Percentiles rank a stretch among this genome's conserved stretches.
Evolutionary conservation across 2,888 invertebrate species (phyloP).

Genomic region (Hymenopus coronatus): DNA sequence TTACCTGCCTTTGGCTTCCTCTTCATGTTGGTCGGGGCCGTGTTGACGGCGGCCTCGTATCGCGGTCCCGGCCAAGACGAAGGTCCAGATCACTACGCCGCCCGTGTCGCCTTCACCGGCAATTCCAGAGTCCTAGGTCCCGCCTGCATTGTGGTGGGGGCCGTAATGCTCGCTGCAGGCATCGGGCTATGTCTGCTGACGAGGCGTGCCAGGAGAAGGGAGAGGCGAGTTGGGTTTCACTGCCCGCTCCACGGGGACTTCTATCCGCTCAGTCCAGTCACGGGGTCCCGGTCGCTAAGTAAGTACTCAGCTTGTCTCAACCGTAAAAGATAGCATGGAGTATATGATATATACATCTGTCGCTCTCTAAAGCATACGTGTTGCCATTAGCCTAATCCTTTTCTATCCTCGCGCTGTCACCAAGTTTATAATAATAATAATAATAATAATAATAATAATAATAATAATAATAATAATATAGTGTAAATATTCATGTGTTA

Average conservation of each 20-base stretch:
- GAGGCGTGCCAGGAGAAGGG: slow-evolving; percentile 62
- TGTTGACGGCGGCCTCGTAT: slow-evolving; percentile 55
- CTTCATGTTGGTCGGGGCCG: slow-evolving; percentile 71
- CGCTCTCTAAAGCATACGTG: too few species aligned
- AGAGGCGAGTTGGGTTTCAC: slow-evolving; percentile 70
- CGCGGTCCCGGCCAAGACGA: slow-evolving; percentile 67
- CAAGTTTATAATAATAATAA: too few species aligned
- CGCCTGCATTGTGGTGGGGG: slow-evolving; percentile 71
- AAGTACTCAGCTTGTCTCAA: background rate
- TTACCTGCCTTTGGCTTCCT: slow-evolving; percentile 74
- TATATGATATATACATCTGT: too few species aligned
- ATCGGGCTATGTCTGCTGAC: slow-evolving; percentile 65
- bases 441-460: too few species aligned
- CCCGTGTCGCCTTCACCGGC: slow-evolving; percentile 69
- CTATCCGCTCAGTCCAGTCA: slow-evolving; percentile 68
- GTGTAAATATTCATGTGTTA: too few species aligned
- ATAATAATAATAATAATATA: too few species aligned
- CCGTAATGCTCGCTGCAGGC: slow-evolving; percentile 66
- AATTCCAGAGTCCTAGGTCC: slow-evolving; percentile 71
- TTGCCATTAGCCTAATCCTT: too few species aligned
- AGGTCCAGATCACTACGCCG: slow-evolving; percentile 68
- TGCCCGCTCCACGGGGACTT: slow-evolving; percentile 77
- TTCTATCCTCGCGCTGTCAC: too few species aligned
- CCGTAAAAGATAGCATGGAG: too few species aligned
- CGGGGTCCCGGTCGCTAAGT: slow-evolving; percentile 45